A percentile compares a stretch with the other conserved stretches of the same genome.
phyloP scores from a whole-genome alignment of 2,113 vertebrate species.

The Burhinus oedicnemus region DNA sequence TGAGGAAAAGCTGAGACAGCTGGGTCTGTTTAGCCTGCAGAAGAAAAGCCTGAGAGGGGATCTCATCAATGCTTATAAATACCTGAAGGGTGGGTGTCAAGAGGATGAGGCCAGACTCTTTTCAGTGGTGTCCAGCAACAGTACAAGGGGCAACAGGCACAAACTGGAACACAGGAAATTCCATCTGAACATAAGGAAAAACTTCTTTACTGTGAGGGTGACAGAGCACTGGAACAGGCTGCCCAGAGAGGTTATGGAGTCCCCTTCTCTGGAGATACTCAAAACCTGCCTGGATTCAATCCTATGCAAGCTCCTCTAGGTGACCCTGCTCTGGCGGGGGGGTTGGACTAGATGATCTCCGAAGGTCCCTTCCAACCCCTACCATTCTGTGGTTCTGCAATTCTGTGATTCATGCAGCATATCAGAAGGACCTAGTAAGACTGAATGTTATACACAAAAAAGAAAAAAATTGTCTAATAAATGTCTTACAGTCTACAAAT shows the following conservation, averaged over 20 bases:
- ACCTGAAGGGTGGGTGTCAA: neutral
- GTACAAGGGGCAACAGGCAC: too few relatives aligned
- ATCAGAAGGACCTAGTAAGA: neutral
- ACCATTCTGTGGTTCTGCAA: neutral
- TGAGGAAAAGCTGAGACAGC: neutral
- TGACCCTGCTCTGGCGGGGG: neutral
- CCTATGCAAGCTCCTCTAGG: neutral
- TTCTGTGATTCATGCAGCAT: neutral
- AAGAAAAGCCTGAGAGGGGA: neutral
- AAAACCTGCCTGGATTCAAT: neutral
- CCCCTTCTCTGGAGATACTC: neutral
- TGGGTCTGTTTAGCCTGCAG: neutral
- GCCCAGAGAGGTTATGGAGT: neutral
- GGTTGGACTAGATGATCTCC: neutral
- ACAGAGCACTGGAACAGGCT: neutral
- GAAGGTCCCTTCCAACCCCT: neutral
- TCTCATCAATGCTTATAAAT: neutral
- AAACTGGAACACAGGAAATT: neutral
- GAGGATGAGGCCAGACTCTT: neutral
- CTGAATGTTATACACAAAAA: neutral
- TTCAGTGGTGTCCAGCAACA: neutral
- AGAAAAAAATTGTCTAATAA: neutral
- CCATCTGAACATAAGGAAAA: neutral
- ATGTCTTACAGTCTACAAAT: neutral
- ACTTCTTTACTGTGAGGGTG: neutral